phyloP scores from a whole-genome alignment of 2,797 vertebrate genomes.

The Iguana delicatissima region DNA sequence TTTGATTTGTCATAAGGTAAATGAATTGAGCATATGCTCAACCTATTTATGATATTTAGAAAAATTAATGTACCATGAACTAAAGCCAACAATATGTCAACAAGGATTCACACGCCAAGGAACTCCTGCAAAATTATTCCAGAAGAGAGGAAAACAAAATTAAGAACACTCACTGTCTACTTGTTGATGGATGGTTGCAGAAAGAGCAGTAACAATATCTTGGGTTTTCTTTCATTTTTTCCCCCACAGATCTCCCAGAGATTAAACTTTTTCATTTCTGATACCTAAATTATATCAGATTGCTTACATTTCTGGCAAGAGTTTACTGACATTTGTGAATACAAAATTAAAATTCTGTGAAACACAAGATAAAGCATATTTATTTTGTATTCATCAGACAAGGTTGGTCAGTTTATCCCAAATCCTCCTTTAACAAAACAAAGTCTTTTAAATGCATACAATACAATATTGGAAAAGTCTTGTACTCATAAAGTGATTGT shows the following conservation, averaged over 20 bases:
- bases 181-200: constrained; percentile 8
- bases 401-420: not conserved
- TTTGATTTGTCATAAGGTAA: constrained; percentile 14
- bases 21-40: constrained; percentile 17
- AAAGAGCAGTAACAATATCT: constrained; percentile 11
- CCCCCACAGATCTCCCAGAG: not conserved
- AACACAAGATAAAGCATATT: not conserved
- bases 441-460: not conserved
- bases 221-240: not conserved
- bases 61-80: constrained; percentile 15
- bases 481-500: constrained; percentile 11
- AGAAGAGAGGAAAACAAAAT: constrained; percentile 23
- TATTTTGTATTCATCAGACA: not conserved
- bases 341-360: not conserved
- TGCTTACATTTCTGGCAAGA: not conserved
- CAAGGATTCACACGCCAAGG: not conserved
- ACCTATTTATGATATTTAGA: not conserved
- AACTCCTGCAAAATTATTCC: constrained; percentile 25
- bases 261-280: constrained; percentile 2
- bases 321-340: constrained; percentile 3
- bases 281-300: constrained; percentile 20
- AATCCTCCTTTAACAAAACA: not conserved
- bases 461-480: not conserved
- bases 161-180: constrained; percentile 16
- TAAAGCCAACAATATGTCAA: constrained; percentile 14